A percentile compares a stretch with the other conserved stretches of the same genome.
These are phyloP conservation scores for Apostichopus parvimensis DNA, from an alignment of 35 echinoderm and acorn worm genomes.

Conservation along the genomic window DNA sequence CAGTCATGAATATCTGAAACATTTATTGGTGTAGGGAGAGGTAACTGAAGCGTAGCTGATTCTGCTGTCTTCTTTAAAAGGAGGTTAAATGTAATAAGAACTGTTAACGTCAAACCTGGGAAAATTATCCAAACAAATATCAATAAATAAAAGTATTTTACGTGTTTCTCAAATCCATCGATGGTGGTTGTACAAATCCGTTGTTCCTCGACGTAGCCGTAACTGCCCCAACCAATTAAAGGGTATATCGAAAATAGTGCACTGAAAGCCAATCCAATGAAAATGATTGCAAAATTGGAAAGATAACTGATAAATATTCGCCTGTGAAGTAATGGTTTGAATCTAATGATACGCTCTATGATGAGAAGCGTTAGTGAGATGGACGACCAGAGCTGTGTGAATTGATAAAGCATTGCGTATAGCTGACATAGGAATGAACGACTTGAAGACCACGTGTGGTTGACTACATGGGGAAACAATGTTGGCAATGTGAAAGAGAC, in stretches of 20 bases:
- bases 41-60: not conserved
- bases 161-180: slow-evolving; percentile 35
- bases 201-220: not conserved
- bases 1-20: too few relatives aligned
- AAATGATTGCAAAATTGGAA: not conserved
- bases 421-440: not conserved
- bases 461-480: not conserved
- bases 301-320: slow-evolving; percentile 5
- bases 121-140: not conserved
- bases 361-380: not conserved
- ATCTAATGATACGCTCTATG: not conserved
- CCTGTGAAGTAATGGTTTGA: slow-evolving; percentile 6
- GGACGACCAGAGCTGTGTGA: not conserved
- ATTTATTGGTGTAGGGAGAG: not conserved
- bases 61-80: not conserved
- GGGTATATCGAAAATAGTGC: not conserved
- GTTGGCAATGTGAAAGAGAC: not conserved
- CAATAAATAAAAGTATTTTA: slow-evolving; percentile 31
- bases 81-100: not conserved
- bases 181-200: not conserved
- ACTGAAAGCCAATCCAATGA: not conserved
- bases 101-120: not conserved
- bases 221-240: slow-evolving; percentile 14
- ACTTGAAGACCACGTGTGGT: not conserved
- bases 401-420: not conserved